Base-by-base conservation (phyloP, 2,113 vertebrate genomes). In the Sapayoa aenigma region DNA sequence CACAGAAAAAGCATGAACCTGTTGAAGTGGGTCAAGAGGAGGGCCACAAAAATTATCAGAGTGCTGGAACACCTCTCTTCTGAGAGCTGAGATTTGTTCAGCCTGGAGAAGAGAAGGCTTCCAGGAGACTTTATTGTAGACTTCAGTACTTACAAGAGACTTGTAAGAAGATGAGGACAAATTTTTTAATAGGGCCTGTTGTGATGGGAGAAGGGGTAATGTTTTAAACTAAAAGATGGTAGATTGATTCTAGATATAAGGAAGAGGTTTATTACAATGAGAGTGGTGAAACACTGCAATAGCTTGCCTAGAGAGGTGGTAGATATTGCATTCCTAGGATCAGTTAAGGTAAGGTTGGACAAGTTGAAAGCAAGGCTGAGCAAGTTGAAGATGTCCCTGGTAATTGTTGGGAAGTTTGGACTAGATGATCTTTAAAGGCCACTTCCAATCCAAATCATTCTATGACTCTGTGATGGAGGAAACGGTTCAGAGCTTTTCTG, bases 51-150 rank as follows among this genome's bases (percentile, higher is more conserved):
- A 60, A 41, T 15, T 0, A 18, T 53, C 11, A 14, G 13, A 35
- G 21, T 4, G 24, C 33, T 39, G 16, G 28, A 46, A 79, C 6
- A 63, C 16, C 16, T 71, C 24, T 41, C 1, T 0, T 24, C 7
- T 5, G 11, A 41, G n/a, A 69, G 14, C 20, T 41, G 37, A n/a
- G 19, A 52, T 81, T 89, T 66, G 6, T 52, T 37, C 33, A 44
- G 15, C 27, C 18, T 59, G 41, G n/a, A 83, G 33, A 75, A 52
- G 6, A 62, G 30, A 41, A 53, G 21, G 13, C n/a, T 75, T 4
- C 11, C 35, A n/a, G 30, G 24, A 22, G 30, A 47, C 25, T 4
- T 41, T 68, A 68, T 41, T 47, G 14, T 21, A 62, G 24, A 4
- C 21, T 47, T 60, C 16, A 30, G 24, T 39, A 60, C 5, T 46